Conservation (phyloP, 2,888 invertebrate genomes). For the Cryptophagus acutangulus region DNA sequence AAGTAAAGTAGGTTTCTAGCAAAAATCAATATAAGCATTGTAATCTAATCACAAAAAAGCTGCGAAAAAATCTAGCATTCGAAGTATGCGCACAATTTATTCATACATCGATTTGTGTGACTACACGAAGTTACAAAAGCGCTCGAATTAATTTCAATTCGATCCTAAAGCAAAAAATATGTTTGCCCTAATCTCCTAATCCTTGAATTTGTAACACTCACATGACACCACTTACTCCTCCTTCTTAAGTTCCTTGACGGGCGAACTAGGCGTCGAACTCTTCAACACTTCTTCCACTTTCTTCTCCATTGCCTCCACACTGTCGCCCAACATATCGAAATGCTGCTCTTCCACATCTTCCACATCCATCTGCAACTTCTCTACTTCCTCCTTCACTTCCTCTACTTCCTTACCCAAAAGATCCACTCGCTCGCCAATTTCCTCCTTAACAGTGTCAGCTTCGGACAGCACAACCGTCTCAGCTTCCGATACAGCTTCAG, state of each 20-base stretch:
- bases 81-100: too few species aligned
- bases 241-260: constrained; percentile 35
- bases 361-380: constrained; percentile 14
- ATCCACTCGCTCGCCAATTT: constrained; percentile 11
- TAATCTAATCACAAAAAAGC: too few species aligned
- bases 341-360: constrained; percentile 31
- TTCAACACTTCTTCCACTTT: constrained; percentile 34
- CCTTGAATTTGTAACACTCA: constrained; percentile 38
- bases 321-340: constrained; percentile 33
- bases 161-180: too few species aligned
- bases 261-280: constrained; percentile 25
- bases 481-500: constrained; percentile 42
- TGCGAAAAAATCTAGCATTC: too few species aligned
- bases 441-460: constrained; percentile 32
- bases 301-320: constrained; percentile 27
- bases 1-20: too few species aligned
- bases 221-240: constrained; percentile 44
- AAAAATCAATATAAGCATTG: too few species aligned
- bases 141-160: too few species aligned
- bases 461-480: constrained; percentile 42
- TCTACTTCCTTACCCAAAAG: constrained; percentile 3
- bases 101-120: too few species aligned
- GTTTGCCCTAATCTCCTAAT: too few species aligned
- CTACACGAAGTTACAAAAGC: too few species aligned
- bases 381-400: constrained; percentile 10